Conservation (phyloP, 2,888 invertebrate genomes). For the Drosophila cognata region DNA sequence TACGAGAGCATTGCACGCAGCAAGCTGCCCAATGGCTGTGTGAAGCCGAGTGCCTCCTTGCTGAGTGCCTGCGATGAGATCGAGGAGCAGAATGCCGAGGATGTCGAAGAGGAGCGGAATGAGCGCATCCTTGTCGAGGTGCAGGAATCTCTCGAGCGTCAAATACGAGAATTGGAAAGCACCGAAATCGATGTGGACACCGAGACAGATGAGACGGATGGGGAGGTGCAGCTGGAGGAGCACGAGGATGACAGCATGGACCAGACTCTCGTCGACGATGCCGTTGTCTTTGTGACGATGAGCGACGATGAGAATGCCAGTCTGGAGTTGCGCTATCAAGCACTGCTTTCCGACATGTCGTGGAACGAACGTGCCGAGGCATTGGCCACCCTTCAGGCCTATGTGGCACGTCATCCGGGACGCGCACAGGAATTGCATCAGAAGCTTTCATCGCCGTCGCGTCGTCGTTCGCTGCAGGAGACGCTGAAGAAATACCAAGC, state of each 20-base stretch:
- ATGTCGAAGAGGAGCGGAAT: slow-evolving; percentile 88
- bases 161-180: slow-evolving; percentile 90
- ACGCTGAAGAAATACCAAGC: slow-evolving; percentile 92
- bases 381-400: slow-evolving; percentile 90
- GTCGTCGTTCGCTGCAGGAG: slow-evolving; percentile 93
- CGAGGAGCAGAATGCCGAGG: slow-evolving; percentile 84
- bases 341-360: slow-evolving; percentile 90
- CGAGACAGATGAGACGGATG: slow-evolving; percentile 91
- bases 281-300: slow-evolving; percentile 81
- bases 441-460: slow-evolving; percentile 95
- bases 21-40: slow-evolving; percentile 62
- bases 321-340: slow-evolving; percentile 90
- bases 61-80: slow-evolving; percentile 86
- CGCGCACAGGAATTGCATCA: slow-evolving; percentile 96
- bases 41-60: slow-evolving; percentile 39
- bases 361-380: slow-evolving; percentile 95
- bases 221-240: slow-evolving; percentile 82
- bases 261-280: slow-evolving; percentile 65
- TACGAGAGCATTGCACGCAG: slow-evolving; percentile 82
- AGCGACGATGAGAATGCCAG: slow-evolving; percentile 85
- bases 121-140: slow-evolving; percentile 91
- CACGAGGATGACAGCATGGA: slow-evolving; percentile 71
- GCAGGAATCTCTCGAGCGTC: slow-evolving; percentile 90
- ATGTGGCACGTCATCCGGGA: slow-evolving; percentile 95
- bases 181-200: slow-evolving; percentile 91